A percentile compares a stretch with the other conserved stretches of the same genome.
phyloP scores from a whole-genome alignment of 1,140 invertebrate species.

The Apis laboriosa region DNA sequence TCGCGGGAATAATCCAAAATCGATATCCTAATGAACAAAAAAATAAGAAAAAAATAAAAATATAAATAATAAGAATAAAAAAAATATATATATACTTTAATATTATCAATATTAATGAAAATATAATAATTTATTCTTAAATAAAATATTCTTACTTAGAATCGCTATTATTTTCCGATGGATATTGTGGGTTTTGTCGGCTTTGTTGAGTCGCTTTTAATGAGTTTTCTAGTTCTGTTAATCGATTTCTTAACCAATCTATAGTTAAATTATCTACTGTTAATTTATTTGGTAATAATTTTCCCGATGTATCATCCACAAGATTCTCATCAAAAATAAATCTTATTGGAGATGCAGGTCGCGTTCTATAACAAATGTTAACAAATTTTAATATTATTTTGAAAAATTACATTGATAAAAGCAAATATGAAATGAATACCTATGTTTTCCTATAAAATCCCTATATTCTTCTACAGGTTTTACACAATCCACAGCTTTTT shows the following conservation, averaged over 20 bases:
- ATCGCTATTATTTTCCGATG: constrained; percentile 74
- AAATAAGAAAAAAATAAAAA: neutral
- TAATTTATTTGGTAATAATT: constrained; percentile 89
- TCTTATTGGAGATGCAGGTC: constrained; percentile 86
- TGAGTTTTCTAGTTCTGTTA: constrained; percentile 87
- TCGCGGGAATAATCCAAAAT: constrained; percentile 78
- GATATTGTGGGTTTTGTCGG: constrained; percentile 71
- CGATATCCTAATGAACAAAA: constrained; percentile 55
- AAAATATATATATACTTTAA: neutral
- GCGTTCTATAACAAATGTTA: constrained; percentile 82
- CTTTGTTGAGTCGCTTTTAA: constrained; percentile 76
- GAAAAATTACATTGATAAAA: constrained; percentile 3
- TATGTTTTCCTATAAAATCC: constrained; percentile 91
- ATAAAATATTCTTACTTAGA: constrained; percentile 63
- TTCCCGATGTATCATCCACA: constrained; percentile 91
- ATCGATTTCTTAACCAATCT: constrained; percentile 89
- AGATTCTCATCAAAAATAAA: constrained; percentile 93
- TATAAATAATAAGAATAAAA: no score
- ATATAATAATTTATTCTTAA: neutral
- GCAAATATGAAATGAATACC: constrained; percentile 81
- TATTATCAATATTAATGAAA: neutral
- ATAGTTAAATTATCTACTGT: constrained; percentile 95
- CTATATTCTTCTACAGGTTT: constrained; percentile 91
- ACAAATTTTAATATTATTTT: neutral
- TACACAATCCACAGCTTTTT: constrained; percentile 86